Evolutionary conservation across 2,113 vertebrate genomes (phyloP).

Genomic region (Amia ocellicauda): DNA sequence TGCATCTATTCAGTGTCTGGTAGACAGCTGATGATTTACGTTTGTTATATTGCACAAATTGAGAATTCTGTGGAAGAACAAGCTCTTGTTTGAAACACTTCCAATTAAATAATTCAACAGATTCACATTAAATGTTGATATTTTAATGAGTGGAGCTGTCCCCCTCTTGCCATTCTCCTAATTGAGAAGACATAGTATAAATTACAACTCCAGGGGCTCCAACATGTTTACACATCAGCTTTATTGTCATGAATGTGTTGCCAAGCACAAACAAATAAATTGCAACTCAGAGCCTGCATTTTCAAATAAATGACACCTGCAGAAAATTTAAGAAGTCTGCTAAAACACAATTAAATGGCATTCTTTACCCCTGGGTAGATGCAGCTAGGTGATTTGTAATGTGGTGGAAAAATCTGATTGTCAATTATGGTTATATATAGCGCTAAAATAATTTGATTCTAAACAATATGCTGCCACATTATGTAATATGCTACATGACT

Average conservation of each 20-base stretch:
- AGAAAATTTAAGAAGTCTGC: constrained; percentile 7
- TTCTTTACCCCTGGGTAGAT: neutral
- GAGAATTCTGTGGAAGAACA: neutral
- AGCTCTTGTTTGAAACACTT: neutral
- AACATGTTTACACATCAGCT: neutral
- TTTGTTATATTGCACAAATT: neutral
- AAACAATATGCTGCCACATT: neutral
- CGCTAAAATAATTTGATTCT: neutral
- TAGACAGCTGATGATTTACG: neutral
- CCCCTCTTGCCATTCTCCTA: neutral
- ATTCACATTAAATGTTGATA: neutral
- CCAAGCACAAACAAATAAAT: neutral
- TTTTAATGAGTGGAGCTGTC: neutral
- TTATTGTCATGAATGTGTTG: neutral
- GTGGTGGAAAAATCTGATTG: neutral
- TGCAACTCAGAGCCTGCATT: neutral
- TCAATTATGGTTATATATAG: constrained; percentile 8
- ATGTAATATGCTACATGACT: neutral
- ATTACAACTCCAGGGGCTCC: neutral
- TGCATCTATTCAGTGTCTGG: neutral
- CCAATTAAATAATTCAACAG: neutral
- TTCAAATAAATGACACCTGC: neutral
- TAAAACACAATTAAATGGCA: constrained; percentile 9
- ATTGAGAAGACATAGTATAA: neutral
- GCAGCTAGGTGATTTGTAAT: neutral